phyloP scores from a whole-genome alignment of 1,140 invertebrate genomes.

The Leptinotarsa undecemlineata region DNA sequence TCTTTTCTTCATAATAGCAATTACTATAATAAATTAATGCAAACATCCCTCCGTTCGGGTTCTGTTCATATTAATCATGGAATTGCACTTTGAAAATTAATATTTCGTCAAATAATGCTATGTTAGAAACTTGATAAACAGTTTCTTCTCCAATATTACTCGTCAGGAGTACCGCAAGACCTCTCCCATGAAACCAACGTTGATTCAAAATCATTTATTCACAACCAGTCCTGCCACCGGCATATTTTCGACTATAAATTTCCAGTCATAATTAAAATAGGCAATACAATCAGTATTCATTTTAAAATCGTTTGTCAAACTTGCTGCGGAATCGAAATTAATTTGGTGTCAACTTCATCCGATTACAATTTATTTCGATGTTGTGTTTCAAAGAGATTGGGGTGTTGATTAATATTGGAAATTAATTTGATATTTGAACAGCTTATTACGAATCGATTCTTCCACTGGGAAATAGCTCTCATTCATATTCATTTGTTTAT shows the following conservation, averaged over 20 bases:
- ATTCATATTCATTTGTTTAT: background rate
- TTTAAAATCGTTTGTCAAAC: conserved; percentile 41
- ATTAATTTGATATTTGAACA: background rate
- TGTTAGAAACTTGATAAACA: no score
- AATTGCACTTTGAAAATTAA: no score
- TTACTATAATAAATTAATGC: no score
- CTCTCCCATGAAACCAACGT: background rate
- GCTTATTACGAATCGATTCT: conserved; percentile 7
- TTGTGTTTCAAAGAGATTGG: conserved; percentile 15
- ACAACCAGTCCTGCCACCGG: conserved; percentile 25
- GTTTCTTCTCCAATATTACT: no score
- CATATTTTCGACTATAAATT: conserved; percentile 38
- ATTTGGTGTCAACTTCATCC: conserved; percentile 43
- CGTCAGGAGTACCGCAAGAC: no score
- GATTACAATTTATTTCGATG: conserved; percentile 35
- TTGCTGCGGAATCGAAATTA: conserved; percentile 32
- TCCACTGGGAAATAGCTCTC: background rate
- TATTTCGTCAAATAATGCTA: no score
- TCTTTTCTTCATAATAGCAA: no score
- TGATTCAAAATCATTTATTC: conserved; percentile 1
- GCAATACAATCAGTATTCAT: conserved; percentile 39
- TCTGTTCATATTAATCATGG: no score
- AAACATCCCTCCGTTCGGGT: no score
- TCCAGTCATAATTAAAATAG: conserved; percentile 33
- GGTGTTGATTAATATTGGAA: conserved; percentile 17